Evolutionary conservation across 1,140 invertebrate genomes (phyloP).

Genomic region (Dendrolimus kikuchii): DNA sequence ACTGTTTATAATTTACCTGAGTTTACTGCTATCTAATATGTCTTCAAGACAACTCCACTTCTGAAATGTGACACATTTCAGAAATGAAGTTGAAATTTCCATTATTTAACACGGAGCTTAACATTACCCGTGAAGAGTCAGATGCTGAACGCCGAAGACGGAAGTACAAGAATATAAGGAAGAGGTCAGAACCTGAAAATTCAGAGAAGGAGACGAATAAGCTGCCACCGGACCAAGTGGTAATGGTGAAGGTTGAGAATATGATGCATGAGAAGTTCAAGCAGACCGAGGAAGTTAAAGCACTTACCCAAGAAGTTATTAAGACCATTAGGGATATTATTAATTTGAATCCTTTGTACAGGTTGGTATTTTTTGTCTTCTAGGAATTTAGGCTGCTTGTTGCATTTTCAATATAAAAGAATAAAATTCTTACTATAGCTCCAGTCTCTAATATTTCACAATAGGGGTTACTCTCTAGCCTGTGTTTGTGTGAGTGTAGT

Average conservation of each 20-base stretch:
- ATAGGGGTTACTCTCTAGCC: no score
- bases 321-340: constrained; percentile 99
- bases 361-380: constrained; percentile 38
- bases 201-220: constrained; percentile 41
- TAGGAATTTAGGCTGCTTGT: not conserved
- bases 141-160: constrained; percentile 71
- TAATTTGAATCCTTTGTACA: constrained; percentile 94
- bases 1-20: not conserved
- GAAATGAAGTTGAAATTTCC: constrained; percentile 74
- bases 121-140: constrained; percentile 75
- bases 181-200: constrained; percentile 13
- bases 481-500: no score
- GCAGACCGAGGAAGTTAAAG: constrained; percentile 96
- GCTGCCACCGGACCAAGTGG: constrained; percentile 67
- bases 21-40: not conserved
- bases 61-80: constrained; percentile 64
- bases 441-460: no score
- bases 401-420: no score
- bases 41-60: constrained; percentile 36
- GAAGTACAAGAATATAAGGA: constrained; percentile 64
- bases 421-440: no score
- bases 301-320: constrained; percentile 96
- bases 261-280: constrained; percentile 91
- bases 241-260: constrained; percentile 98
- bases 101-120: constrained; percentile 78